Base-by-base conservation (phyloP, 2,888 invertebrate species). In the Cynaeus angustus region DNA sequence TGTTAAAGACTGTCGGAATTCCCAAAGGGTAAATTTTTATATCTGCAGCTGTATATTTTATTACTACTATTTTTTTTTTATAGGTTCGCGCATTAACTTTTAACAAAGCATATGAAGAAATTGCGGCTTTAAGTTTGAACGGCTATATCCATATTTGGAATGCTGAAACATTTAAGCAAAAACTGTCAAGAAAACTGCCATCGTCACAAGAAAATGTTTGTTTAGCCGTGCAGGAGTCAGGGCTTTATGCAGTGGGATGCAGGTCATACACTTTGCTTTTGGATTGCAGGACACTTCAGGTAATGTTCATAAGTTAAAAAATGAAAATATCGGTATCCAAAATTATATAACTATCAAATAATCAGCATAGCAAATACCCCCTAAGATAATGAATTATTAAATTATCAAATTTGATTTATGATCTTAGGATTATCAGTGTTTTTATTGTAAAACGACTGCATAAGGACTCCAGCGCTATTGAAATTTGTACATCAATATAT, bases 141-240 rank as follows among this genome's bases (percentile, higher is more conserved):
- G 96, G 96, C 0, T 97, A 93, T 85, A 94, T 98, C 82, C 97
- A 98, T 86, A 92, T 97, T 77, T 97, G 97, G 91, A 94, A 92
- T 86, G 94, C 96, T 0, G 93, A 95, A 84, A 92, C 91, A 8
- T 97, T 97, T 85, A 90, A 91, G 71, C 96, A 97, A 88, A 95
- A 93, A 82, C 89, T 94, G 77, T 94, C 95, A 4, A 87, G 94
- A 64, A 95, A 95, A 84, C 87, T 98, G 80, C 95, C 95, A 0
- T 94, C 95, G 68, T 92, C 93, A 72, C 94, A 95, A 85, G 98
- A 98, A 85, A 96, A 97, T 83, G 97, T 97, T 33, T 98, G 98
- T 81, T 88, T 98, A 79, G 94, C 96, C 30, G 94, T 91, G 0
- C 93, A 96, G 84, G 93, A 93, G 68, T 92, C 92, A 80, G 94